Evolutionary conservation across 2,888 invertebrate species (phyloP), one percentile per base, ranked within the genome.

Genomic region (Phania funesta): DNA sequence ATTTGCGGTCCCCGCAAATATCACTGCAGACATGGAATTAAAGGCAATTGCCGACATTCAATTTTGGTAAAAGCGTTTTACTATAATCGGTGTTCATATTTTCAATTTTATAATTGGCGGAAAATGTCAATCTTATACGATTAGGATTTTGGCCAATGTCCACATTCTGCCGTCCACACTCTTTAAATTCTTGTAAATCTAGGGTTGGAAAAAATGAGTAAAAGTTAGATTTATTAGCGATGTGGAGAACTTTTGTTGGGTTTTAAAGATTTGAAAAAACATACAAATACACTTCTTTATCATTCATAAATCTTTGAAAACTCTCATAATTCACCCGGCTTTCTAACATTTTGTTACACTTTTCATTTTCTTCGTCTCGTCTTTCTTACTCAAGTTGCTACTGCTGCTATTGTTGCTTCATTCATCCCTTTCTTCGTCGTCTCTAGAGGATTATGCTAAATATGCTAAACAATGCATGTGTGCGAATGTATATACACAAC

Each of bases 221-320:
- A 7, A 29, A 18, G 62, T 50, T 13, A 52, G 58, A 64, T 75
- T 73, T 78, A 48, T 71, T 80, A 41, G 52, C 16, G 60, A 73
- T 48, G 44, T 65, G 78, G 24, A 29, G 32, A 41, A 29, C 35
- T 73, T 52, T 54, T 70, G 60, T 70, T 70, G 77, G 78, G 60
- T 54, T 78, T 80, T 74, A 46, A 56, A 62, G 82, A 84, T 83
- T 84, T 84, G 64, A 85, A 44, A 84, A 86, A 84, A 80, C 65
- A 65, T 32, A 70, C 44, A 76, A 68, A 76, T 24, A 76, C 3
- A 62, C 46, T 71, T 84, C 84, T 84, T 85, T 84, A 80, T 84
- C 79, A 88, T 87, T 86, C 89, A 89, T 89, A 89, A 89, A 89
- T 89, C 89, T 88, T 89, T 54, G 83, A 85, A 85, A 86, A 86